A percentile compares a stretch with the other conserved stretches of the same genome.
Evolutionary conservation across 2,888 invertebrate genomes (phyloP).

Genomic region (Panzeria rudis): DNA sequence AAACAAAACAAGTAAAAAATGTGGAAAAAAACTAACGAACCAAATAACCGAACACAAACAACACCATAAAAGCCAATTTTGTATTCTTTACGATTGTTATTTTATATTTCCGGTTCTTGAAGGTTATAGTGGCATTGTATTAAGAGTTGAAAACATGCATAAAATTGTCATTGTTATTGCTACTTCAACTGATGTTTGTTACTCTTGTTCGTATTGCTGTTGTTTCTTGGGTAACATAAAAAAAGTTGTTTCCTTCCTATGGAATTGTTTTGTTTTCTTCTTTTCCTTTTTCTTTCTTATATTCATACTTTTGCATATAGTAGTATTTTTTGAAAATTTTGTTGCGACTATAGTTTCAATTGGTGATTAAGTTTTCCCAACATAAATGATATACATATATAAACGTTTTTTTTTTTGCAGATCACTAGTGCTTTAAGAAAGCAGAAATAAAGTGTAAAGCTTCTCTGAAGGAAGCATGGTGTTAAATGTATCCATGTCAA

Average conservation of each 20-base stretch:
- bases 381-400: not conserved
- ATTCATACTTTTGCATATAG: constrained; percentile 14
- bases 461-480: not conserved
- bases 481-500: no score
- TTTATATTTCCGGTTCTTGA: constrained; percentile 77
- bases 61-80: constrained; percentile 76
- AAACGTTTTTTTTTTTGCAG: not conserved
- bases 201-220: constrained; percentile 43
- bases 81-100: constrained; percentile 76
- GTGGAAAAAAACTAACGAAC: constrained; percentile 63
- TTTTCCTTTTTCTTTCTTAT: constrained; percentile 25
- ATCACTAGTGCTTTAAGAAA: not conserved
- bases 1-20: constrained; percentile 34
- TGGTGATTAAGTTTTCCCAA: constrained; percentile 15
- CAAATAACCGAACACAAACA: constrained; percentile 68
- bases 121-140: constrained; percentile 73
- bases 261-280: constrained; percentile 14
- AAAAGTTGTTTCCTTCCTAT: constrained; percentile 67
- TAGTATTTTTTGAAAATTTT: constrained; percentile 10
- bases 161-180: constrained; percentile 74
- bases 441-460: constrained; percentile 6
- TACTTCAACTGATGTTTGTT: constrained; percentile 52
- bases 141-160: constrained; percentile 75
- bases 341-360: constrained; percentile 12
- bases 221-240: constrained; percentile 54